These are phyloP conservation scores for Enteromius mattozi DNA, from an alignment of 2,797 vertebrate species.

Conservation along the genomic window DNA sequence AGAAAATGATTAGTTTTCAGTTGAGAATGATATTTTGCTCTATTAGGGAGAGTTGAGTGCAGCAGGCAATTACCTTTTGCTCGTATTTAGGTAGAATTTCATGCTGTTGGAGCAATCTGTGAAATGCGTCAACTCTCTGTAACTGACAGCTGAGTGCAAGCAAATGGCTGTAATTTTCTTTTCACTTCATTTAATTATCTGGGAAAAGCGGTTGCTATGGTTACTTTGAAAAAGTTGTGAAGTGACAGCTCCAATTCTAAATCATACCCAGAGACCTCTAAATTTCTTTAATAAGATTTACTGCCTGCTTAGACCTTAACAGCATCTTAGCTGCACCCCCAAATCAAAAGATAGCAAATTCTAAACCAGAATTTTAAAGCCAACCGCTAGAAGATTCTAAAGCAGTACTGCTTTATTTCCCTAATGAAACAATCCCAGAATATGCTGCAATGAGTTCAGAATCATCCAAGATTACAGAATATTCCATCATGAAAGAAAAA, in stretches of 20 bases:
- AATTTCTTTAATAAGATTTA: constrained; percentile 25
- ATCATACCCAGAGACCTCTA: constrained; percentile 1
- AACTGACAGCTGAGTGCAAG: constrained; percentile 16
- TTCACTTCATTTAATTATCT: background rate
- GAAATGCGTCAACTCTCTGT: constrained; percentile 14
- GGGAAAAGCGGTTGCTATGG: constrained; percentile 7
- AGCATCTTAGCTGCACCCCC: background rate
- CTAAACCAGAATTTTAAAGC: background rate
- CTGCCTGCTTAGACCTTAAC: background rate
- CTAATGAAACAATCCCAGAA: background rate
- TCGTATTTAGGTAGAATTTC: constrained; percentile 8
- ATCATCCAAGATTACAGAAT: background rate
- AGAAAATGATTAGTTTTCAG: background rate
- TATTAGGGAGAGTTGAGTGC: background rate
- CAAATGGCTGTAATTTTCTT: constrained; percentile 33
- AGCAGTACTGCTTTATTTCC: background rate
- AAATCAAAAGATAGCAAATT: background rate
- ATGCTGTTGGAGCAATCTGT: background rate
- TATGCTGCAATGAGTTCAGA: background rate
- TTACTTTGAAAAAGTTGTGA: background rate
- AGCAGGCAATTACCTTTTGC: background rate
- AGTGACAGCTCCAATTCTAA: background rate
- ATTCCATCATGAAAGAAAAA: background rate
- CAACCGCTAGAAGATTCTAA: background rate
- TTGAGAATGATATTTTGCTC: background rate